A percentile compares a stretch with the other conserved stretches of the same genome.
These are phyloP conservation scores for Xenentodon cancila DNA, from an alignment of 2,797 vertebrate genomes.

Conservation along the genomic window DNA sequence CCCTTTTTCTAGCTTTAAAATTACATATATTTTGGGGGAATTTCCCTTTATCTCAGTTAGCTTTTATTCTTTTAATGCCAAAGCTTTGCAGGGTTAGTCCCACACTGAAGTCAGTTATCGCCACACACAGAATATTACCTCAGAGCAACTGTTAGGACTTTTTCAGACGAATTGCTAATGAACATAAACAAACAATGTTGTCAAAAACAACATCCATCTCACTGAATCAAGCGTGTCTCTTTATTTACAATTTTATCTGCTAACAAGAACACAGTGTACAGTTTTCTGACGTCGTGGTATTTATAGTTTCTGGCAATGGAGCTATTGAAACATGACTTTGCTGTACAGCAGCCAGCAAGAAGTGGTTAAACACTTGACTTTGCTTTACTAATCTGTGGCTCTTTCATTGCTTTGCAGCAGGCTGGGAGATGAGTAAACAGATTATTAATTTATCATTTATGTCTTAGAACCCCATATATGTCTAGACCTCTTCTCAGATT, in stretches of 20 bases:
- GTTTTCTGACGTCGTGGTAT: constrained; percentile 1
- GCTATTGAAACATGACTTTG: not conserved
- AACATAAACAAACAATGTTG: constrained; percentile 13
- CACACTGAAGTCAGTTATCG: not conserved
- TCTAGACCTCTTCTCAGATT: too few relatives aligned
- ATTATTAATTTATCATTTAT: not conserved
- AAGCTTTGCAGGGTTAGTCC: not conserved
- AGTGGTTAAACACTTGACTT: constrained; percentile 1
- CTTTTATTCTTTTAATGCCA: too few relatives aligned
- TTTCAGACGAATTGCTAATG: not conserved
- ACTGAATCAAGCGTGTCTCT: not conserved
- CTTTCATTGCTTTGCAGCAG: not conserved
- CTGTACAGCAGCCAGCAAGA: too few relatives aligned
- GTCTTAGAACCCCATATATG: too few relatives aligned
- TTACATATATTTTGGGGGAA: too few relatives aligned
- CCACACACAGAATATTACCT: not conserved
- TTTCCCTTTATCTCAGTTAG: too few relatives aligned
- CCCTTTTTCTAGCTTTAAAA: too few relatives aligned
- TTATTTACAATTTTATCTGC: constrained; percentile 8
- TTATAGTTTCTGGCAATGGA: not conserved
- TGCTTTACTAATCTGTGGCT: not conserved
- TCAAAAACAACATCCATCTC: constrained; percentile 1
- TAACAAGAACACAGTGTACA: constrained; percentile 9
- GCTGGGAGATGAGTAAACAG: not conserved
- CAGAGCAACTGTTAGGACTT: not conserved